A percentile compares a stretch with the other conserved stretches of the same genome.
phyloP scores from a whole-genome alignment of 2,888 invertebrate species.

The Thymelicus acteon region DNA sequence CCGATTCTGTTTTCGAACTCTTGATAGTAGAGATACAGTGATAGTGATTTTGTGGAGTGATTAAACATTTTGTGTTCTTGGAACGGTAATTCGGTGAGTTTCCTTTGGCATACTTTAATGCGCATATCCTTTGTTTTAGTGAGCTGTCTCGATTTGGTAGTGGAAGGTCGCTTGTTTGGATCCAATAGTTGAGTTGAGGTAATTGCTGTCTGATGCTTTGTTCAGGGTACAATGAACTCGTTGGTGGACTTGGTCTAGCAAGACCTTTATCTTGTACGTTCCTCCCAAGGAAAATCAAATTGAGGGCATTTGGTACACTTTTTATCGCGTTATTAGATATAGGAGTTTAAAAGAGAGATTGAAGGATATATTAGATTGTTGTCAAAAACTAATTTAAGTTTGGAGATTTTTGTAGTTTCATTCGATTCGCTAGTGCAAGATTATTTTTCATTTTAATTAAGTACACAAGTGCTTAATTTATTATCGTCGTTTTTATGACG shows the following conservation, averaged over 20 bases:
- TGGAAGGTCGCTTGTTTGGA: conserved; percentile 40
- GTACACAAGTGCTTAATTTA: not conserved
- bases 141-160: conserved; percentile 35
- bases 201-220: not conserved
- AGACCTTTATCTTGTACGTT: not conserved
- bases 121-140: conserved; percentile 33
- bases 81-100: conserved; percentile 25
- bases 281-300: too few relatives aligned
- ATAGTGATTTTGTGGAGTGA: conserved; percentile 25
- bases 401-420: too few relatives aligned
- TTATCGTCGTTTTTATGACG: not conserved
- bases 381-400: not conserved
- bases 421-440: too few relatives aligned
- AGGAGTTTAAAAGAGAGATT: too few relatives aligned
- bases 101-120: conserved; percentile 2
- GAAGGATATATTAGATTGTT: not conserved
- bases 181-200: conserved; percentile 30
- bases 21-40: conserved; percentile 27
- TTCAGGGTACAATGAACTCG: conserved; percentile 5
- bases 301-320: too few relatives aligned
- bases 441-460: too few relatives aligned
- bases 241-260: not conserved
- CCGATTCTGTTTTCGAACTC: conserved; percentile 19
- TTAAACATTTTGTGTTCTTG: conserved; percentile 6
- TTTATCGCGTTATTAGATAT: too few relatives aligned